Base-by-base conservation (phyloP, 2,113 vertebrate genomes). In the Diphyllodes magnificus region DNA sequence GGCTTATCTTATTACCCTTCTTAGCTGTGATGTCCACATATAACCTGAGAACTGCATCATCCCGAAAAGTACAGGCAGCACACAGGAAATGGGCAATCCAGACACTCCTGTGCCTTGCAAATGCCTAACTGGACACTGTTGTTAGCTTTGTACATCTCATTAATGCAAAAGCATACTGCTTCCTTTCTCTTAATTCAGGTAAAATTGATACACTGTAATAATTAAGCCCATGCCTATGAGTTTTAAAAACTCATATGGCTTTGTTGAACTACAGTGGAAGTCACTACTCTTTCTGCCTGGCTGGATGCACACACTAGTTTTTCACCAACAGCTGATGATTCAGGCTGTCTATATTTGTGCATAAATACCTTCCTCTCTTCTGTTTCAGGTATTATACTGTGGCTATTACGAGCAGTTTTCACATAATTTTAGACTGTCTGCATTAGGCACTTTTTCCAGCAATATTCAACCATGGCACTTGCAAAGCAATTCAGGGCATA, bases 1-100 rank as follows among this genome's bases (percentile, higher is more conserved):
- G 88, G 86, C 60, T 97, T 95, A 97, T 93, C 86, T 88, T 59
- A 94, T 95, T 94, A 93, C 88, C 56, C 86, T 83, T 86, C 95
- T 97, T 93, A 96, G 72, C 51, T 49, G 64, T 44, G 64, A 93
- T 81, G 76, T 59, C 91, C 35, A 84, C 27, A 21, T 4, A 71
- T 24, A 90, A 51, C 50, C 13, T 3, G 64, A 86, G 63, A 88
- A 77, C 47, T 63, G 9, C 68, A 87, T 25, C 95, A 83, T 59
- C 42, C 72, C 44, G 11, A 77, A 80, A 90, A n/a, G 68, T 42
- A 45, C 13, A 45, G 30, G 66, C 50, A 90, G 75, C 11, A 39
- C 54, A 42, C 12, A 44, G 22, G 20, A 49, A 42, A 66, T 0
- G 2, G 40, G 6, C 18, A 56, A 37, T 14, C 18, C 39, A 37